Evolutionary conservation across 2,797 vertebrate genomes (phyloP).

Genomic region (Danionella dracula): DNA sequence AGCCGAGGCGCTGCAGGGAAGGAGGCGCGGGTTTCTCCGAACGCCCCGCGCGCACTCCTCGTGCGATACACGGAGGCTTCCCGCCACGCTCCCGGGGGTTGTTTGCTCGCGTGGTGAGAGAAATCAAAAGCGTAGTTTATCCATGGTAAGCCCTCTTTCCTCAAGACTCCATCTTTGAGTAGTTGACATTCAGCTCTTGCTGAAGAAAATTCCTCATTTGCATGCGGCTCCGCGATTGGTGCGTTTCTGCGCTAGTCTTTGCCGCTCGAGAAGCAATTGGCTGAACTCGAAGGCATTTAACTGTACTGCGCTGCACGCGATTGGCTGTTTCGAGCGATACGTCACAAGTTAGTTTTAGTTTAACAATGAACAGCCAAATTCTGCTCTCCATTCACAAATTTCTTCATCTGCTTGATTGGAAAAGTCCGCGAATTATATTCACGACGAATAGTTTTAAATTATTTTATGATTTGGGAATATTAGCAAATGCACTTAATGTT

Average conservation of each 20-base stretch:
- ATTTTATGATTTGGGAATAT: too few species aligned
- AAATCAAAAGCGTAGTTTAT: slow-evolving; percentile 57
- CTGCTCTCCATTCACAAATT: slow-evolving; percentile 91
- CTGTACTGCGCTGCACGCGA: slow-evolving; percentile 69
- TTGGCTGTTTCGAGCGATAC: slow-evolving; percentile 66
- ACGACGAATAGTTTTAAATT: too few species aligned
- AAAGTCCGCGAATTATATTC: neutral
- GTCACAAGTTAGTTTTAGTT: slow-evolving; percentile 79
- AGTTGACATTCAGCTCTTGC: slow-evolving; percentile 92
- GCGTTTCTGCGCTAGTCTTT: slow-evolving; percentile 67
- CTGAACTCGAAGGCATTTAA: slow-evolving; percentile 72
- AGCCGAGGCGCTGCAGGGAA: slow-evolving; percentile 42
- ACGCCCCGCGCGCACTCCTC: slow-evolving; percentile 18
- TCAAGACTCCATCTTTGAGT: slow-evolving; percentile 97
- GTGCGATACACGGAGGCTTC: slow-evolving; percentile 36
- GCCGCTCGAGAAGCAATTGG: slow-evolving; percentile 73
- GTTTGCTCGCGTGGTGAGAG: slow-evolving; percentile 31
- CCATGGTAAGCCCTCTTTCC: slow-evolving; percentile 73
- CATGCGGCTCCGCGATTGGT: slow-evolving; percentile 72
- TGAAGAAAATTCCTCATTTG: slow-evolving; percentile 81
- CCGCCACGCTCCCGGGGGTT: slow-evolving; percentile 19
- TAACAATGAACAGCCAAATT: slow-evolving; percentile 91
- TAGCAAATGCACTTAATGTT: too few species aligned
- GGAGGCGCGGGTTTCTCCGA: slow-evolving; percentile 22
- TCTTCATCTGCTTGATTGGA: slow-evolving; percentile 50